Percentiles rank a stretch among this genome's conserved stretches.
These are phyloP conservation scores for Arothron firmamentum DNA, from an alignment of 2,113 vertebrate species.

Conservation along the genomic window DNA sequence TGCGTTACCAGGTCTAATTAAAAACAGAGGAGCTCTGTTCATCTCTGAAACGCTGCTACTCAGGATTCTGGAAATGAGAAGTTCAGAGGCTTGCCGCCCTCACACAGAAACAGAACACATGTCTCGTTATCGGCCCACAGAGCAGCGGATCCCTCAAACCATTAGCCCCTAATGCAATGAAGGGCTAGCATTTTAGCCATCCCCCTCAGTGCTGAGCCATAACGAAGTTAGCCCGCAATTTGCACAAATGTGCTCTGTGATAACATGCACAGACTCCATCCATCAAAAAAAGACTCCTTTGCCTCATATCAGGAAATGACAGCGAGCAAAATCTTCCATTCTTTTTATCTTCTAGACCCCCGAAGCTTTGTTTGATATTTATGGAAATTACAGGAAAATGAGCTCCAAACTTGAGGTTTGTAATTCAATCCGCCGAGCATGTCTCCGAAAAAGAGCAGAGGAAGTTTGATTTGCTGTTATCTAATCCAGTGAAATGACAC, in stretches of 20 bases:
- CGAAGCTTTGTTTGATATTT: constrained; percentile 39
- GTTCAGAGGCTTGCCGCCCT: constrained; percentile 63
- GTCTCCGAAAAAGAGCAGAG: constrained; percentile 14
- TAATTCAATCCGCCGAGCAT: constrained; percentile 13
- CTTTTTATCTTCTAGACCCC: constrained; percentile 28
- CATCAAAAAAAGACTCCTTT: constrained; percentile 34
- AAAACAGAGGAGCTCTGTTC: constrained; percentile 68
- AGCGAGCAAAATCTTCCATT: constrained; percentile 26
- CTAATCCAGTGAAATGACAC: constrained; percentile 30
- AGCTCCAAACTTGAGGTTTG: constrained; percentile 30
- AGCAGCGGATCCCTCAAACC: constrained; percentile 56
- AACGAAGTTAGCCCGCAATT: constrained; percentile 58
- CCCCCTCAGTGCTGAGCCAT: constrained; percentile 52
- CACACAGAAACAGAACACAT: constrained; percentile 60
- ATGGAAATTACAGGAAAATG: constrained; percentile 45
- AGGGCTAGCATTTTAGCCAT: constrained; percentile 59
- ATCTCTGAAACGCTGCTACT: constrained; percentile 60
- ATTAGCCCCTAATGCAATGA: constrained; percentile 70
- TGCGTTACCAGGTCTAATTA: constrained; percentile 59
- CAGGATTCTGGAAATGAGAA: constrained; percentile 66
- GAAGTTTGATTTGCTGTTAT: constrained; percentile 26
- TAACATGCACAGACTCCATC: constrained; percentile 44
- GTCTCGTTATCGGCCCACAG: constrained; percentile 70
- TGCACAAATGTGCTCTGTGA: constrained; percentile 54
- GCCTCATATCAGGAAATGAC: constrained; percentile 28